phyloP scores from a whole-genome alignment of 2,113 vertebrate species.

The Pluvialis apricaria region DNA sequence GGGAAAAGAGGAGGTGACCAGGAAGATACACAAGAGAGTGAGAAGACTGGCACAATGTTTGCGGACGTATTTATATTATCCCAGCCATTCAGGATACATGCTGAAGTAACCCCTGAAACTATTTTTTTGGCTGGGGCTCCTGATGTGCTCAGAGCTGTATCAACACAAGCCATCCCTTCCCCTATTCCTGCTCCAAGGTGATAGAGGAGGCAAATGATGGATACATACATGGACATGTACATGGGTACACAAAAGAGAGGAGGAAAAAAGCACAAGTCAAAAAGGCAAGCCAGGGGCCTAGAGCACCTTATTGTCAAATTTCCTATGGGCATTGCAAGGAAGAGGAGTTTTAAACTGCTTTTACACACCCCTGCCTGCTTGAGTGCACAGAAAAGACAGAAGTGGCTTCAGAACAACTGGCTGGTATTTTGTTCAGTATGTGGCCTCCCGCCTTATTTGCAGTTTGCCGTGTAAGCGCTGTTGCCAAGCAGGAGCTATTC shows the following conservation, averaged over 20 bases:
- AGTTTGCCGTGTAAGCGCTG: slow-evolving; percentile 3
- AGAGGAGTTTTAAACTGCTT: slow-evolving; percentile 18
- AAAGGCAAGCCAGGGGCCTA: not conserved
- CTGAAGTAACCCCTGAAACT: not conserved
- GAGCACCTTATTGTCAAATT: not conserved
- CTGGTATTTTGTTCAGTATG: not conserved
- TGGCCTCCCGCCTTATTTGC: not conserved
- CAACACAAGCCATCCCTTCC: not conserved
- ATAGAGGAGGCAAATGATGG: not conserved
- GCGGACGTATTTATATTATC: not conserved
- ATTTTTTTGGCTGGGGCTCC: not conserved
- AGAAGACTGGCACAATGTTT: not conserved
- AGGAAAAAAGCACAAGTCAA: not conserved
- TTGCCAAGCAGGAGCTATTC: not conserved
- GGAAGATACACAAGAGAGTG: not conserved
- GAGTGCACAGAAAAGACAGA: not conserved
- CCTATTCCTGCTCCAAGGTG: not conserved
- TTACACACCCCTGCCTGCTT: not conserved
- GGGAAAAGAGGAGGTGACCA: not conserved
- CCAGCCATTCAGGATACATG: not conserved
- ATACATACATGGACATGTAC: not conserved
- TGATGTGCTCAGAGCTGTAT: fast-evolving
- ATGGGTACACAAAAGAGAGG: not conserved
- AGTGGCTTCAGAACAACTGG: not conserved
- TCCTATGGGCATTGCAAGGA: not conserved